phyloP scores from a whole-genome alignment of 1,140 invertebrate genomes.

The Galleria mellonella region DNA sequence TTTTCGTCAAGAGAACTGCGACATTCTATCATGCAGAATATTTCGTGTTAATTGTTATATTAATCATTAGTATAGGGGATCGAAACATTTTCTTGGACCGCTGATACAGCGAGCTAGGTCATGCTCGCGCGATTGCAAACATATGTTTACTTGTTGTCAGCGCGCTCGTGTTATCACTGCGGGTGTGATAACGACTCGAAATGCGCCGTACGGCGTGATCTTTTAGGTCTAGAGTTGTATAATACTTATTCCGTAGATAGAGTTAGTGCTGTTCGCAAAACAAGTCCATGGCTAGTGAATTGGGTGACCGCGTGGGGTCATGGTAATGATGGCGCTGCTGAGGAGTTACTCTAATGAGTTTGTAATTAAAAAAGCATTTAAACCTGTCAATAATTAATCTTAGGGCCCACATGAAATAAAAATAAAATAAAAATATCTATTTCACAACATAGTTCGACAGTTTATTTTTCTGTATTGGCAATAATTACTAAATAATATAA shows the following conservation, averaged over 20 bases:
- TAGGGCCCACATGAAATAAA: no score
- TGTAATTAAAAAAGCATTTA: neutral
- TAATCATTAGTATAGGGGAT: slow-evolving; percentile 15
- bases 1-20: slow-evolving; percentile 38
- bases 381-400: no score
- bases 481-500: no score
- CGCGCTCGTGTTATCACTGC: slow-evolving; percentile 41
- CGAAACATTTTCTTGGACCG: no score
- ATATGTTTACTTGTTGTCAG: slow-evolving; percentile 24
- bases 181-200: slow-evolving; percentile 51
- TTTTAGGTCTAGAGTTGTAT: slow-evolving; percentile 31
- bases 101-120: slow-evolving; percentile 6
- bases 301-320: slow-evolving; percentile 31
- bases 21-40: slow-evolving; percentile 17
- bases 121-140: slow-evolving; percentile 14
- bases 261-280: slow-evolving; percentile 25
- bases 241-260: neutral
- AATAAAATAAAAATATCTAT: no score
- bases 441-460: no score
- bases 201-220: slow-evolving; percentile 12
- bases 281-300: slow-evolving; percentile 47
- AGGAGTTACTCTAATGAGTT: neutral
- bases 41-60: slow-evolving; percentile 30
- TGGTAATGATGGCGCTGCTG: slow-evolving; percentile 19
- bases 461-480: no score